Evolutionary conservation across 2,888 invertebrate species (phyloP).

Genomic region (Scaptodrosophila latifasciaeformis): DNA sequence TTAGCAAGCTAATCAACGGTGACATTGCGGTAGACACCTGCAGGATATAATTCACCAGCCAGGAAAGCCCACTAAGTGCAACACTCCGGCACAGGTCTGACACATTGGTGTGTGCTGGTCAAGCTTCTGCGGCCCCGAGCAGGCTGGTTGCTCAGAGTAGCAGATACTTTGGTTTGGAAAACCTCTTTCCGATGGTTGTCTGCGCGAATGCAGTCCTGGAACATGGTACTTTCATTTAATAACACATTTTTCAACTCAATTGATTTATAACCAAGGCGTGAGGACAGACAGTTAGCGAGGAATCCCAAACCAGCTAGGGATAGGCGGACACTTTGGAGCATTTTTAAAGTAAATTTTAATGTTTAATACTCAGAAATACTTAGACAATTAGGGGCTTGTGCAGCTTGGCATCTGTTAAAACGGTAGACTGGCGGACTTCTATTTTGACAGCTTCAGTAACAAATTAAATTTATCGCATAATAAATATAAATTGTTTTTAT

Average conservation of each 20-base stretch:
- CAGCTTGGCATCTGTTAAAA: no score
- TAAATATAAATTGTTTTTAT: constrained; percentile 58
- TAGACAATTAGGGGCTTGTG: no score
- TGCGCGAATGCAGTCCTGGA: constrained; percentile 18
- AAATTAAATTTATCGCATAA: constrained; percentile 28
- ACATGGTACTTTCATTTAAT: constrained; percentile 50
- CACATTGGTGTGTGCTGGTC: constrained; percentile 28
- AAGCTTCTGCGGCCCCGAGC: not conserved
- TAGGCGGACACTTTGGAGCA: no score
- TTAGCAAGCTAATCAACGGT: constrained; percentile 50
- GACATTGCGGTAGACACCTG: constrained; percentile 56
- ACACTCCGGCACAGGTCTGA: constrained; percentile 16
- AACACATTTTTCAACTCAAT: constrained; percentile 62
- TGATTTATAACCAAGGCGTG: constrained; percentile 57
- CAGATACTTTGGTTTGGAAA: constrained; percentile 10
- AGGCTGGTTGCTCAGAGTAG: not conserved
- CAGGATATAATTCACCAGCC: constrained; percentile 49
- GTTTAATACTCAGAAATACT: no score
- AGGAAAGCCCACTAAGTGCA: constrained; percentile 55
- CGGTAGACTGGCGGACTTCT: no score
- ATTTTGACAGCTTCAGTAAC: no score
- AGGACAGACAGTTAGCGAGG: constrained; percentile 37
- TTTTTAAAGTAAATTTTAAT: no score
- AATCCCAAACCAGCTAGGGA: no score
- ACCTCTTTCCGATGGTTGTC: constrained; percentile 50